These are phyloP conservation scores for Eurosta solidaginis DNA, from an alignment of 1,140 invertebrate species.

Conservation along the genomic window DNA sequence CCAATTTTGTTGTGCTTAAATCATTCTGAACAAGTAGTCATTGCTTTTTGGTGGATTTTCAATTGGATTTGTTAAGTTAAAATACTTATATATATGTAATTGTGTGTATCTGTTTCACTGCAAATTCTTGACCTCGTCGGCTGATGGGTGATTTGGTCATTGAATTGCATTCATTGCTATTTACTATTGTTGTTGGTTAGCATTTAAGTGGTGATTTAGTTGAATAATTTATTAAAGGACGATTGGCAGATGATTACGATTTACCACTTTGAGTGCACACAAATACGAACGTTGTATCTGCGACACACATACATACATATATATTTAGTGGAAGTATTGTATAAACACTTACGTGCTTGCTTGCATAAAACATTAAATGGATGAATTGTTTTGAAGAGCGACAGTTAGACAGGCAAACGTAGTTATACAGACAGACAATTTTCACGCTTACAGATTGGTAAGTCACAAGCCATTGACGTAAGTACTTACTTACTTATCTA, in stretches of 20 bases:
- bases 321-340: background rate
- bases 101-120: background rate
- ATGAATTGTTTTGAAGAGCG: background rate
- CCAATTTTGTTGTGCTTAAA: background rate
- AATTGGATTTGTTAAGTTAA: background rate
- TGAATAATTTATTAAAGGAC: slow-evolving; percentile 29
- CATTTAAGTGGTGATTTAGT: slow-evolving; percentile 27
- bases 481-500: background rate
- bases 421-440: background rate
- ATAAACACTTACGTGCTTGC: background rate
- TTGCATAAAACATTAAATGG: background rate
- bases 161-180: background rate
- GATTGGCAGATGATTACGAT: slow-evolving; percentile 26
- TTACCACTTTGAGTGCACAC: slow-evolving; percentile 16
- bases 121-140: background rate
- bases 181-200: background rate
- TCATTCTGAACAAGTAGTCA: background rate
- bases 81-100: background rate
- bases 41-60: background rate
- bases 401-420: background rate
- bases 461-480: slow-evolving; percentile 8
- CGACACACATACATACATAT: background rate
- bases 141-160: slow-evolving; percentile 5
- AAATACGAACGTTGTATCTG: background rate
- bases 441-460: slow-evolving; percentile 11